Evolutionary conservation across 2,888 invertebrate genomes (phyloP).

Genomic region (Rotaria magnacalcarata): DNA sequence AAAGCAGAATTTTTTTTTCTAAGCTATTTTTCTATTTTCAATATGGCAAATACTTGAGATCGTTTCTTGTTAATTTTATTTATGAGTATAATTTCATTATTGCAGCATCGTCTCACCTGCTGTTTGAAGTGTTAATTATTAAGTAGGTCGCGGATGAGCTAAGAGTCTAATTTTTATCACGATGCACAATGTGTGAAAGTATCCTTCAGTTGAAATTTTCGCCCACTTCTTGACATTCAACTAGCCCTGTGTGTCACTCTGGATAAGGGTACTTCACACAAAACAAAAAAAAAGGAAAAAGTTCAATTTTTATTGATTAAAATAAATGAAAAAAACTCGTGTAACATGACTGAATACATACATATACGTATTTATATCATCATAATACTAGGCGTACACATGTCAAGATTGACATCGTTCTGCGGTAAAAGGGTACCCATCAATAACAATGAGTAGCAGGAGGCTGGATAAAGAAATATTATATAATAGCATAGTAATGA

Average conservation of each 20-base stretch:
- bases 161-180: background rate
- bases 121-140: background rate
- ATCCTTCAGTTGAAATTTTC: background rate
- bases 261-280: background rate
- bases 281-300: background rate
- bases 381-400: background rate
- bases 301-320: background rate
- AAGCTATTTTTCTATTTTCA: background rate
- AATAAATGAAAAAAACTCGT: too few relatives aligned
- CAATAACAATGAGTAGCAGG: background rate
- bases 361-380: background rate
- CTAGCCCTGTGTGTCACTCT: background rate
- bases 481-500: background rate
- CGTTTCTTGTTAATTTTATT: background rate
- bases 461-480: background rate
- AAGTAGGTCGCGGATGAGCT: background rate
- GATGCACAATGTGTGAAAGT: background rate
- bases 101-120: background rate
- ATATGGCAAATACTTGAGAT: background rate
- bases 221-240: background rate
- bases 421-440: background rate
- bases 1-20: background rate
- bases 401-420: background rate
- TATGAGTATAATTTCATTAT: background rate
- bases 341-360: background rate